Percentiles rank a stretch among this genome's conserved stretches.
phyloP scores from a whole-genome alignment of 2,888 invertebrate species.

The Drosophila birchii region DNA sequence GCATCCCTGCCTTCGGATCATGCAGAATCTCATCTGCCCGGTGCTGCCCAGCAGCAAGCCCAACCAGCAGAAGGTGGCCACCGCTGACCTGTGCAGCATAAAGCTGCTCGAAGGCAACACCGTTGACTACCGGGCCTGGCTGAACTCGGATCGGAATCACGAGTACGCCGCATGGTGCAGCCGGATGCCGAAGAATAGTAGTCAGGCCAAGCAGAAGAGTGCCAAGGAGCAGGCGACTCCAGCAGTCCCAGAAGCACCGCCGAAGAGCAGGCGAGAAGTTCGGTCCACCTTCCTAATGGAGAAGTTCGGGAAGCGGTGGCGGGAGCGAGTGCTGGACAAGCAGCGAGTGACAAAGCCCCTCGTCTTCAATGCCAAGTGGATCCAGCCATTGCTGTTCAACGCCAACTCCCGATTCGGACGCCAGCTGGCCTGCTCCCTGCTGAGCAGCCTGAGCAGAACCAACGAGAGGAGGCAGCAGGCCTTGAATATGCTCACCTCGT shows the following conservation, averaged over 20 bases:
- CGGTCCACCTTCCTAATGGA: constrained; percentile 88
- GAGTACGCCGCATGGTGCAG: constrained; percentile 90
- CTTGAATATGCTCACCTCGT: constrained; percentile 94
- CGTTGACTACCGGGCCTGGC: constrained; percentile 90
- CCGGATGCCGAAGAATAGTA: constrained; percentile 86
- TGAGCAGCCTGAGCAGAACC: constrained; percentile 91
- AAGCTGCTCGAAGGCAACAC: constrained; percentile 87
- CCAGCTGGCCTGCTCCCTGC: constrained; percentile 94
- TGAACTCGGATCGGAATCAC: constrained; percentile 89
- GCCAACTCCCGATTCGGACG: constrained; percentile 95
- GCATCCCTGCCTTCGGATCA: constrained; percentile 95
- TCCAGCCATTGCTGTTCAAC: constrained; percentile 96
- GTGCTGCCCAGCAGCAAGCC: constrained; percentile 84
- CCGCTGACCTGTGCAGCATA: constrained; percentile 86
- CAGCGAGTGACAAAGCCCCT: constrained; percentile 84
- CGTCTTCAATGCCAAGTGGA: constrained; percentile 89
- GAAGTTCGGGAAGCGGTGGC: constrained; percentile 91
- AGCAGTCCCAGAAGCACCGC: constrained; percentile 30
- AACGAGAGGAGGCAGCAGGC: constrained; percentile 90
- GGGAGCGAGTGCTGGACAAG: constrained; percentile 82
- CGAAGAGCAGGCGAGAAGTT: constrained; percentile 53
- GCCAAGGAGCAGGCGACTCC: constrained; percentile 53
- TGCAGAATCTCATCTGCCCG: constrained; percentile 92
- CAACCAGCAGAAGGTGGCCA: constrained; percentile 78
- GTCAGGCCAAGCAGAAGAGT: constrained; percentile 55